Base-by-base conservation (phyloP, 2,888 invertebrate species). In the Orthosia gracilis region DNA sequence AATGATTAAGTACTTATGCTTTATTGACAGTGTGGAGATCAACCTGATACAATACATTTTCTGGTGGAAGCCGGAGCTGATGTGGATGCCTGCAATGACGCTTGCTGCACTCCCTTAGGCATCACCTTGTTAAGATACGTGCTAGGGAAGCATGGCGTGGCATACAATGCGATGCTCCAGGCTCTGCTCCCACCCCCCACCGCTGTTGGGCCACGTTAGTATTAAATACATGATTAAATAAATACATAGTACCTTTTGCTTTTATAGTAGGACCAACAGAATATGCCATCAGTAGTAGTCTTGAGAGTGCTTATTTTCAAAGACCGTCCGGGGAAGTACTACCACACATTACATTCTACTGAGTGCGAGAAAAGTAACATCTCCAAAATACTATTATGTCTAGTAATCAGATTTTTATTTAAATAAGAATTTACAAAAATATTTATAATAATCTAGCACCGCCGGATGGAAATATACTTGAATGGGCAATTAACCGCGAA, bases 11-110 rank as follows among this genome's bases (percentile, higher is more conserved):
- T 40, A 57, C 26, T 59, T 26, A 68, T 23, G 5, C 69, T 59
- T 45, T 49, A 55, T 57, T 54, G 63, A 1, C 65, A 96, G 95
- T 91, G 91, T 87, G 91, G 94, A 78, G 89, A 94, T 91, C 87
- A 95, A 93, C 72, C 87, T 70, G 88, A 93, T 47, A 76, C 92
- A 49, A 91, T 95, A 66, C 91, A 94, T 78, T 95, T 95, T 73
- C 89, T 97, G 49, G 91, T 95, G 1, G 96, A 97, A 84, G 95
- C 96, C 62, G 97, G 97, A 0, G 97, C 96, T 2, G 92, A 94
- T 58, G 83, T 97, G 3, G 93, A 97, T 82, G 89, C 90, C 58
- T 92, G 89, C 65, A 97, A 97, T 82, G 97, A 97, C 79, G 96
- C 96, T 57, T 97, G 97, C 70, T 93, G 97, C 81, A 97, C 97